Percentiles rank a stretch among this genome's conserved stretches.
Conservation (phyloP, 1,140 invertebrate species). For the Nixonia krombeini region DNA sequence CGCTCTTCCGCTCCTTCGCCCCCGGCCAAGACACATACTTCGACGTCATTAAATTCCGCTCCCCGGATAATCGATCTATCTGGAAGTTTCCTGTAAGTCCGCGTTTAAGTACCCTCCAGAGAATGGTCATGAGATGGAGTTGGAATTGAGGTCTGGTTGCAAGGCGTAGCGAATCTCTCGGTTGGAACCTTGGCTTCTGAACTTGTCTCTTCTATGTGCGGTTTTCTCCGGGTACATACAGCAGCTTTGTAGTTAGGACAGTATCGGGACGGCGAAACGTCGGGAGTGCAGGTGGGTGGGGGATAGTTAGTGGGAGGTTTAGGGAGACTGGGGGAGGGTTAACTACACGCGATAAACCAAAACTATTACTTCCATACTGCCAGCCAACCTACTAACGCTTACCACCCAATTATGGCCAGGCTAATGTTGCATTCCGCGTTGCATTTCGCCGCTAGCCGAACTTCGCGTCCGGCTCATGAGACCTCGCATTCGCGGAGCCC, state of each 20-base stretch:
- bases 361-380: slow-evolving; percentile 37
- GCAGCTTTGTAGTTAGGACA: slow-evolving; percentile 1
- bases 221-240: no score
- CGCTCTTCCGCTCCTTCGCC: no score
- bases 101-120: slow-evolving; percentile 44
- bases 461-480: not conserved
- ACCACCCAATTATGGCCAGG: slow-evolving; percentile 51
- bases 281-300: slow-evolving; percentile 12
- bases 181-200: slow-evolving; percentile 11
- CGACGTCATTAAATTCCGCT: slow-evolving; percentile 57
- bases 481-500: not conserved
- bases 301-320: slow-evolving; percentile 4
- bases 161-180: slow-evolving; percentile 19
- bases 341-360: slow-evolving; percentile 53
- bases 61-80: slow-evolving; percentile 40
- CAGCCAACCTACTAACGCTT: slow-evolving; percentile 48
- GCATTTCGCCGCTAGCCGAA: slow-evolving; percentile 4
- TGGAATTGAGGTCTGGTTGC: slow-evolving; percentile 51
- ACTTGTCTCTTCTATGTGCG: slow-evolving; percentile 9
- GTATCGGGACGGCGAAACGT: not conserved
- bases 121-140: slow-evolving; percentile 35
- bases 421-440: slow-evolving; percentile 25
- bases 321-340: slow-evolving; percentile 25
- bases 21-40: no score
- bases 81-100: slow-evolving; percentile 39